These are phyloP conservation scores for Diabrotica balteata DNA, from an alignment of 2,888 invertebrate genomes.

Conservation along the genomic window DNA sequence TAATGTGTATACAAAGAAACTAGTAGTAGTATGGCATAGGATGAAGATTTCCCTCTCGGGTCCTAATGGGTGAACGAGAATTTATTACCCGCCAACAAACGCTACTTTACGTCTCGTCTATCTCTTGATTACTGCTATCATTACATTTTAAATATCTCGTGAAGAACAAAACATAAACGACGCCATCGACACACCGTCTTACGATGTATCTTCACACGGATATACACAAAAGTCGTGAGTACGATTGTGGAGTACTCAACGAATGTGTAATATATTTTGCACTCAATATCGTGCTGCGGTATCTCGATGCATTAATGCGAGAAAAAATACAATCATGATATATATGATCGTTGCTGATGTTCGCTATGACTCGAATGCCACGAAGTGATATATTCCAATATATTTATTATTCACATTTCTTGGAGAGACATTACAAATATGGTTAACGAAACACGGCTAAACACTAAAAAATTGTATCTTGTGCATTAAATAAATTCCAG, in stretches of 20 bases:
- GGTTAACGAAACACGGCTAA: too few relatives aligned
- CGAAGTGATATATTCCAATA: not conserved
- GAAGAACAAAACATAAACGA: slow-evolving; percentile 1
- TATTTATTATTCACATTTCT: too few relatives aligned
- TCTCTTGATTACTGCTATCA: too few relatives aligned
- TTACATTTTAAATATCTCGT: not conserved
- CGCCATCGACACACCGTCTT: slow-evolving; percentile 3
- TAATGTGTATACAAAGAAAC: too few relatives aligned
- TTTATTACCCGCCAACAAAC: too few relatives aligned
- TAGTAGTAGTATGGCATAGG: too few relatives aligned
- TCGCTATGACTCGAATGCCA: slow-evolving; percentile 2
- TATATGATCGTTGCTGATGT: slow-evolving; percentile 3
- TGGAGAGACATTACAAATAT: too few relatives aligned
- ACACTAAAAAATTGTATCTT: too few relatives aligned
- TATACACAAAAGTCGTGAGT: slow-evolving; percentile 14
- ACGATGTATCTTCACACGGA: slow-evolving; percentile 14
- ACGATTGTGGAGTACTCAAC: slow-evolving; percentile 10
- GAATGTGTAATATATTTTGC: slow-evolving; percentile 12
- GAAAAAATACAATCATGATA: not conserved
- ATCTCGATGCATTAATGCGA: slow-evolving; percentile 10
- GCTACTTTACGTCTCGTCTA: too few relatives aligned
- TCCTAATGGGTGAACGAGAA: too few relatives aligned
- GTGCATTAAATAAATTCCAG: too few relatives aligned
- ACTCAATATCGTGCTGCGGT: slow-evolving; percentile 10
- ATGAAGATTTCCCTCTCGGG: too few relatives aligned